These are phyloP conservation scores for Anolis carolinensis DNA, from an alignment of 2,113 vertebrate species.

Conservation along the genomic window DNA sequence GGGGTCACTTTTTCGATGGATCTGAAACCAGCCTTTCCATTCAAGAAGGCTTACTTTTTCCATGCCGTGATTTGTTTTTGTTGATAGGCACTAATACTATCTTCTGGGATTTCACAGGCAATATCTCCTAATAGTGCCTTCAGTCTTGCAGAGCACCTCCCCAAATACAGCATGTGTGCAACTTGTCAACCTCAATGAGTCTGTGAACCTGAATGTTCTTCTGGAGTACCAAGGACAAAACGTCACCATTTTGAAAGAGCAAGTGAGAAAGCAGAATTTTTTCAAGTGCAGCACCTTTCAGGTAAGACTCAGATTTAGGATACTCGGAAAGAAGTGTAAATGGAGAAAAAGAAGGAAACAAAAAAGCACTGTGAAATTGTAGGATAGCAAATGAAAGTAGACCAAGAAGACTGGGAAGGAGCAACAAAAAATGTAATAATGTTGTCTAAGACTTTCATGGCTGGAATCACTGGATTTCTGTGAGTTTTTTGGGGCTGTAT, in stretches of 20 bases:
- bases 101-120: conserved; percentile 54
- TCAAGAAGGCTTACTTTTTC: neutral
- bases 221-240: conserved; percentile 59
- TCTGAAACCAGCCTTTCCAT: neutral
- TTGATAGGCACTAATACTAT: neutral
- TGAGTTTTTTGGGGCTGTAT: too few relatives aligned
- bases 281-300: conserved; percentile 64
- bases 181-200: conserved; percentile 56
- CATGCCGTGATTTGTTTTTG: neutral
- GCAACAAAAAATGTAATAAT: neutral
- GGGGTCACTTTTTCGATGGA: neutral
- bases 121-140: conserved; percentile 69
- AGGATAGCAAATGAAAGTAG: neutral
- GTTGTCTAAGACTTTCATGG: neutral
- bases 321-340: neutral
- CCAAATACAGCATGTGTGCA: conserved; percentile 63
- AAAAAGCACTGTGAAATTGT: neutral
- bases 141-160: conserved; percentile 59
- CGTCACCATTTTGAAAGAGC: conserved; percentile 55
- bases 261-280: conserved; percentile 10
- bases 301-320: conserved; percentile 49
- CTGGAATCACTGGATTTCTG: too few relatives aligned
- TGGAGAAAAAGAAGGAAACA: neutral
- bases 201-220: neutral
- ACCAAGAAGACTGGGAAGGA: neutral